These are phyloP conservation scores for Slavum lentiscoides DNA, from an alignment of 2,888 invertebrate genomes.

Conservation along the genomic window DNA sequence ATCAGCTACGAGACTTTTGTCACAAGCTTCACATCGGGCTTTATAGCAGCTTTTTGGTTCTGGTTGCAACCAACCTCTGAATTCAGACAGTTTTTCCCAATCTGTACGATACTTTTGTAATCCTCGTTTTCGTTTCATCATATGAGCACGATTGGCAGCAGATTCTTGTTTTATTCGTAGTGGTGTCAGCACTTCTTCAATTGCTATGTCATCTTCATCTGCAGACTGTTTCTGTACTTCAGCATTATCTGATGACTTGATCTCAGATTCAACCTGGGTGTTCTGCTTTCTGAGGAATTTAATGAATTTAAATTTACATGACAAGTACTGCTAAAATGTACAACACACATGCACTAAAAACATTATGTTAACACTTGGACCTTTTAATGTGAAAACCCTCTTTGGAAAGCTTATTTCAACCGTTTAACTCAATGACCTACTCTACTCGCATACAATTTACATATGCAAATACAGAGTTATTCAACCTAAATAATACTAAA, in stretches of 20 bases:
- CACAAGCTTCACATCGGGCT: constrained; percentile 56
- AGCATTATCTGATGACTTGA: constrained; percentile 33
- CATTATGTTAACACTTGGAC: constrained; percentile 53
- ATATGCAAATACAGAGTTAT: constrained; percentile 4
- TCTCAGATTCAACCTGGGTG: constrained; percentile 38
- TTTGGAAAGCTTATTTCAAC: constrained; percentile 15
- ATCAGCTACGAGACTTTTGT: constrained; percentile 56
- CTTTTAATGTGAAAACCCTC: constrained; percentile 49
- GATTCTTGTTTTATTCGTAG: constrained; percentile 51
- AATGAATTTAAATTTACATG: constrained; percentile 47
- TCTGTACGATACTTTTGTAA: constrained; percentile 56
- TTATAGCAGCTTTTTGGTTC: constrained; percentile 55
- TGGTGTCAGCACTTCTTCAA: constrained; percentile 50
- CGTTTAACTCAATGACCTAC: constrained; percentile 1
- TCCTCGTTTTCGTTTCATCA: constrained; percentile 52
- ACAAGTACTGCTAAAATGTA: constrained; percentile 49
- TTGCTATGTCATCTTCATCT: constrained; percentile 51
- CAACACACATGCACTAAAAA: constrained; percentile 52
- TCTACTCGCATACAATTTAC: constrained; percentile 9
- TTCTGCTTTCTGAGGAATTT: constrained; percentile 49
- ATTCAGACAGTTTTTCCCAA: constrained; percentile 56
- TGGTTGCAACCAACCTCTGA: constrained; percentile 55
- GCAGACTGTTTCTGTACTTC: constrained; percentile 43
- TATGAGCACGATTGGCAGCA: constrained; percentile 38
- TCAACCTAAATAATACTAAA: constrained; percentile 3